A percentile compares a stretch with the other conserved stretches of the same genome.
phyloP scores from a whole-genome alignment of 1,140 invertebrate genomes.

The Diploscapter pachys region DNA sequence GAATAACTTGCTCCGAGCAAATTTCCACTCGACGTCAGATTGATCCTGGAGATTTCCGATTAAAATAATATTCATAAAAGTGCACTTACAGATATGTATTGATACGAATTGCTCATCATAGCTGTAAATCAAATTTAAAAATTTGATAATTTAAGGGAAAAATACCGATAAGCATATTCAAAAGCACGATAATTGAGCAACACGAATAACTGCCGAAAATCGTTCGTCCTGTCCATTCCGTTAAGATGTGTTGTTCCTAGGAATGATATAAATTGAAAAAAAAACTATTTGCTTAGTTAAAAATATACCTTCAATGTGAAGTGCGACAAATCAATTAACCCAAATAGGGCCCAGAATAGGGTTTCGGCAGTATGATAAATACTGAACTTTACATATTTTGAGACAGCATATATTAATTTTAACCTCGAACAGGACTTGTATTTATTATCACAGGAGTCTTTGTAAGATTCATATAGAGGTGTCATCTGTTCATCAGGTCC shows the following conservation, averaged over 20 bases:
- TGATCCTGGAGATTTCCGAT: conserved; percentile 71
- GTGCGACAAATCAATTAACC: conserved; percentile 69
- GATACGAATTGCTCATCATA: conserved; percentile 99
- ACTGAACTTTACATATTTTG: conserved; percentile 58
- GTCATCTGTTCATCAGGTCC: conserved; percentile 20
- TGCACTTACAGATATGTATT: conserved; percentile 81
- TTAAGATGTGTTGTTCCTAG: conserved; percentile 48
- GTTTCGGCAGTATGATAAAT: conserved; percentile 68
- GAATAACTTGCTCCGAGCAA: conserved; percentile 92
- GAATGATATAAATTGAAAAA: too few relatives aligned
- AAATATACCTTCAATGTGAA: conserved; percentile 58
- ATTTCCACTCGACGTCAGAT: conserved; percentile 97
- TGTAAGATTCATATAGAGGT: conserved; percentile 68
- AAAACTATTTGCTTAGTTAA: too few relatives aligned
- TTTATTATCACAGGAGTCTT: conserved; percentile 73
- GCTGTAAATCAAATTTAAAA: conserved; percentile 54
- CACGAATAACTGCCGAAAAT: conserved; percentile 94
- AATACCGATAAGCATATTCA: conserved; percentile 83
- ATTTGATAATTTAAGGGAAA: too few relatives aligned
- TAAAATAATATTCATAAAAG: too few relatives aligned
- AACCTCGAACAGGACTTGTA: conserved; percentile 82
- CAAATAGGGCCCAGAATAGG: conserved; percentile 74
- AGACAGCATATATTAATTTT: background rate
- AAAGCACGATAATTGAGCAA: conserved; percentile 91
- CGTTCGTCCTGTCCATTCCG: conserved; percentile 60